These are phyloP conservation scores for Brevipalpus yothersi DNA, from an alignment of 1,140 invertebrate genomes.

Conservation along the genomic window DNA sequence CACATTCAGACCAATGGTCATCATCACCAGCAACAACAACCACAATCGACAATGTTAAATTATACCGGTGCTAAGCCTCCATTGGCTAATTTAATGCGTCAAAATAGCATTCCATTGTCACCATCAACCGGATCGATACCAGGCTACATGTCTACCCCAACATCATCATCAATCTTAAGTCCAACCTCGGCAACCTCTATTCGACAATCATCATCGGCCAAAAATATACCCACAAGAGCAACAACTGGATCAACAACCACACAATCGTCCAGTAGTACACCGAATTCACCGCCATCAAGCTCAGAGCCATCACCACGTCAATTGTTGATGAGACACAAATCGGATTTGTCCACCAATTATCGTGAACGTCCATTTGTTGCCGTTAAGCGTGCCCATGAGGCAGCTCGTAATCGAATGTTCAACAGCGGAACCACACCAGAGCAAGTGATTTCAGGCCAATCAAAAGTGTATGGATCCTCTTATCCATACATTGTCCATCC, in stretches of 20 bases:
- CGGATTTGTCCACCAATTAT: constrained; percentile 22
- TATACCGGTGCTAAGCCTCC: neutral
- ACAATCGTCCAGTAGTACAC: neutral
- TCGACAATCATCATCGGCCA: neutral
- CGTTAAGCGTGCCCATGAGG: constrained; percentile 35
- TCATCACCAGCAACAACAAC: neutral
- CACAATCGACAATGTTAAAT: neutral
- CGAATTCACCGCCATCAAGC: neutral
- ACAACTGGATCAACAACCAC: neutral
- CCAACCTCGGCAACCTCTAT: neutral
- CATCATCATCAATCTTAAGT: neutral
- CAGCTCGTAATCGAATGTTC: constrained; percentile 13
- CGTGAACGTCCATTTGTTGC: constrained; percentile 34
- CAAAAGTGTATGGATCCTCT: constrained; percentile 6
- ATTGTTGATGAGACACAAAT: constrained; percentile 19
- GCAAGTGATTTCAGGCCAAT: constrained; percentile 6
- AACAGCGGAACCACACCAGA: constrained; percentile 5
- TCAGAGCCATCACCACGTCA: constrained; percentile 8
- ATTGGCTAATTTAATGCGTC: neutral
- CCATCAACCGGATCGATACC: constrained; percentile 3
- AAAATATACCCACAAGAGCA: neutral
- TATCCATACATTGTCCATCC: neutral
- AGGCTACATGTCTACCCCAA: constrained; percentile 1
- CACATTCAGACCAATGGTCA: constrained; percentile 14
- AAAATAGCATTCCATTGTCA: neutral